A percentile compares a stretch with the other conserved stretches of the same genome.
phyloP scores from a whole-genome alignment of 2,888 invertebrate species.

The Ischnus inquisitorius region DNA sequence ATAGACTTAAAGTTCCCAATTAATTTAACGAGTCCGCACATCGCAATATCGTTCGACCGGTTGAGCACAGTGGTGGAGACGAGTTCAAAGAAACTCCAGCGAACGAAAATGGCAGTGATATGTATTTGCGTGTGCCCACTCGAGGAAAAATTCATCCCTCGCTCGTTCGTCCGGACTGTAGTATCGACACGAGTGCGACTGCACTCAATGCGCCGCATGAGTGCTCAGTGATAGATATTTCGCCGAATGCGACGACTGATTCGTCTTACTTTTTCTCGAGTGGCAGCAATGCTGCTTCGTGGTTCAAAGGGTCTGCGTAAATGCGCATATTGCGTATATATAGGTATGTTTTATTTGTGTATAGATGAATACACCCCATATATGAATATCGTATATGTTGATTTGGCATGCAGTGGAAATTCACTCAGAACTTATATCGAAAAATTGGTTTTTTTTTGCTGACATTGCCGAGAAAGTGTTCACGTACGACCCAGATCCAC shows the following conservation, averaged over 20 bases:
- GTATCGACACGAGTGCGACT: slow-evolving; percentile 35
- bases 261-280: slow-evolving; percentile 11
- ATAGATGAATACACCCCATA: not conserved
- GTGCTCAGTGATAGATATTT: slow-evolving; percentile 29
- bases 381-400: not conserved
- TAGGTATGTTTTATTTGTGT: not conserved
- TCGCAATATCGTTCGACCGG: not conserved
- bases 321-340: not conserved
- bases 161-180: slow-evolving; percentile 32
- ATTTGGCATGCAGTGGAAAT: too few relatives aligned
- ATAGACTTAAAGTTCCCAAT: not conserved
- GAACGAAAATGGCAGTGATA: slow-evolving; percentile 41
- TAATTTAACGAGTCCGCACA: not conserved
- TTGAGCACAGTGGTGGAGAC: too few relatives aligned
- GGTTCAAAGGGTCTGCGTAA: slow-evolving; percentile 41
- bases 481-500: too few relatives aligned
- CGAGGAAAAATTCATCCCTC: slow-evolving; percentile 32
- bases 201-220: slow-evolving; percentile 11
- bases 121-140: slow-evolving; percentile 32
- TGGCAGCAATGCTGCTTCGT: slow-evolving; percentile 28
- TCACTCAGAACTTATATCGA: too few relatives aligned
- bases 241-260: slow-evolving; percentile 40
- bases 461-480: too few relatives aligned
- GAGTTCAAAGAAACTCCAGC: slow-evolving; percentile 52
- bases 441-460: too few relatives aligned